Base-by-base conservation (phyloP, 2,888 invertebrate genomes). In the Rugalucina vietnamica region DNA sequence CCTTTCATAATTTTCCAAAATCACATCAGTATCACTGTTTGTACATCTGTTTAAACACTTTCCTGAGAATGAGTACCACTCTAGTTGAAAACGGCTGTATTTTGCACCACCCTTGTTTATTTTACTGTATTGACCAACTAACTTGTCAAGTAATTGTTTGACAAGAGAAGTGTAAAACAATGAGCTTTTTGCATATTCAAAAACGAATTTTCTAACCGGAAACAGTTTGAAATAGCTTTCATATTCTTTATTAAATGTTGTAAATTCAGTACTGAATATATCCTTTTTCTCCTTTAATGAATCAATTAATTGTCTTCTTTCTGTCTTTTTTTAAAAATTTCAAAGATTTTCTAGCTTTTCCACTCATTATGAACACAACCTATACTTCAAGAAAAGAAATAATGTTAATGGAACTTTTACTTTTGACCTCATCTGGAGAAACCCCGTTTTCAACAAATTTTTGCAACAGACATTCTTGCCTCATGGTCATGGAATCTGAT, bases 331-430 rank as follows among this genome's bases (percentile, higher is more conserved):
- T 54, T n/a, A 54, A 54, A n/a, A 54, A 54, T 54, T 54, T 54
- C n/a, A 54, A 54, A 54, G 54, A 54, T 54, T 54, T 54, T 54
- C 54, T 54, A n/a, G 43, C 54, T 21, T 54, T 54, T 54, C n/a
- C n/a, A n/a, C 54, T 54, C 54, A 54, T 54, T 54, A 54, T 21
- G 54, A 18, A 54, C 54, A 54, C 12, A n/a, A 21, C 14, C 54
- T 54, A n/a, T 54, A 54, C 54, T 54, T n/a, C 14, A 54, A 54
- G 54, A 54, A 54, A 54, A n/a, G 54, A 14, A 54, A 54, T n/a
- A n/a, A 18, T 54, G 43, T 43, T 43, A 12, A 43, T 43, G 8
- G 8, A 12, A 18, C 18, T 18, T 43, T 43, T 43, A 43, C 10
- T 43, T 43, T 18, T 43, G 43, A 8, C 18, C n/a, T n/a, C n/a